These are phyloP conservation scores for Lacerta bilineata DNA, from an alignment of 2,797 vertebrate genomes.

Conservation along the genomic window DNA sequence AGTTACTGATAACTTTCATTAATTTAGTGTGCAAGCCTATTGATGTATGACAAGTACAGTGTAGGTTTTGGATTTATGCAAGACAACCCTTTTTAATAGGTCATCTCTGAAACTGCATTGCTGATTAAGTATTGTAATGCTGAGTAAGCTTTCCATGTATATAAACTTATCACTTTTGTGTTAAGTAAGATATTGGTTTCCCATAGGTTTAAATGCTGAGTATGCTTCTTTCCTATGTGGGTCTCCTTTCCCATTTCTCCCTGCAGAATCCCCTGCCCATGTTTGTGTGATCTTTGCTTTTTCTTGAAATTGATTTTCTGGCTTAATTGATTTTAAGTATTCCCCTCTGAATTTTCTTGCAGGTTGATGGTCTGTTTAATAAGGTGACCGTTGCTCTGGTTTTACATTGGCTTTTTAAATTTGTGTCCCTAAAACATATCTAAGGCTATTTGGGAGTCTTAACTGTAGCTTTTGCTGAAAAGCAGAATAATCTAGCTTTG, in stretches of 20 bases:
- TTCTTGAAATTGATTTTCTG: slow-evolving; percentile 37
- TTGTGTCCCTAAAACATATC: slow-evolving; percentile 77
- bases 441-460: slow-evolving; percentile 81
- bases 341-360: slow-evolving; percentile 84
- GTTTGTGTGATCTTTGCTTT: slow-evolving; percentile 17
- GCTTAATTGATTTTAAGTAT: slow-evolving; percentile 59
- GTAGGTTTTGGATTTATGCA: neutral
- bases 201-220: neutral
- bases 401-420: slow-evolving; percentile 77
- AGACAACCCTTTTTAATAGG: neutral
- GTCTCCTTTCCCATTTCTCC: neutral
- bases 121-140: neutral
- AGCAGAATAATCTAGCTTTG: slow-evolving; percentile 67
- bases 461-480: slow-evolving; percentile 78
- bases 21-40: neutral
- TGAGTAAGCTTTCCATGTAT: neutral
- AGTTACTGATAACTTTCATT: neutral
- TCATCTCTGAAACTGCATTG: neutral
- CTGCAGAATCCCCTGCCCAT: neutral
- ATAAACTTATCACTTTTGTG: neutral
- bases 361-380: slow-evolving; percentile 90
- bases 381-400: slow-evolving; percentile 88
- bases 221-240: neutral
- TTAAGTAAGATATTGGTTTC: neutral
- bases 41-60: neutral